Evolutionary conservation across 2,113 vertebrate species (phyloP).

Genomic region (Geothlypis trichas): DNA sequence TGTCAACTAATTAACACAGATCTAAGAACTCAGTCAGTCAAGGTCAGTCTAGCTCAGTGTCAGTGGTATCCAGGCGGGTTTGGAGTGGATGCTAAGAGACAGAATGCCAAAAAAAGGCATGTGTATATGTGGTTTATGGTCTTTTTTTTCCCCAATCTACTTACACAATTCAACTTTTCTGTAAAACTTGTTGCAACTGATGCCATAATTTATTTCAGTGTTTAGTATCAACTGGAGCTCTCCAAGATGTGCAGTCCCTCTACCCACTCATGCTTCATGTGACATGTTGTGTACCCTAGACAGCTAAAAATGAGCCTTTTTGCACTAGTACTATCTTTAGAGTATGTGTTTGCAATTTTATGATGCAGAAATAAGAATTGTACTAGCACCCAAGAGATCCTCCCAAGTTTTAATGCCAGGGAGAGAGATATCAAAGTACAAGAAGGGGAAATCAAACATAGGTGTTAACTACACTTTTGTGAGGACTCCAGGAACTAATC

Average conservation of each 20-base stretch:
- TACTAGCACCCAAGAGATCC: not conserved
- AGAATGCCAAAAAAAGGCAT: not conserved
- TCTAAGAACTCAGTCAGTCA: not conserved
- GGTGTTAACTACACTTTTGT: not conserved
- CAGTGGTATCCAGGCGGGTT: not conserved
- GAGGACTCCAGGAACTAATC: not conserved
- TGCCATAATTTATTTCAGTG: not conserved
- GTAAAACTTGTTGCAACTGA: not conserved
- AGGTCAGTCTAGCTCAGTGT: not conserved
- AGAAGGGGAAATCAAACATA: not conserved
- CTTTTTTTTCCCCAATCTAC: not conserved
- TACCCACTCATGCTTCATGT: not conserved
- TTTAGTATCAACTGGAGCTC: not conserved
- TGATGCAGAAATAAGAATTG: not conserved
- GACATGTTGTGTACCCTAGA: not conserved
- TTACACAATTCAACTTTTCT: not conserved
- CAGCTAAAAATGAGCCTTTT: not conserved
- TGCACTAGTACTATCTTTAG: not conserved
- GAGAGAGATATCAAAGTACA: not conserved
- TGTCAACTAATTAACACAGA: not conserved
- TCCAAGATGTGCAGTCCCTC: not conserved
- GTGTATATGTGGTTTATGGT: not conserved
- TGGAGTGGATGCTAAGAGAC: not conserved
- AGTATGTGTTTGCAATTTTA: not conserved
- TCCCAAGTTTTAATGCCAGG: not conserved